Percentiles rank a stretch among this genome's conserved stretches.
These are phyloP conservation scores for Oasisia sp. DNA, from an alignment of 2,888 invertebrate species.

Conservation along the genomic window DNA sequence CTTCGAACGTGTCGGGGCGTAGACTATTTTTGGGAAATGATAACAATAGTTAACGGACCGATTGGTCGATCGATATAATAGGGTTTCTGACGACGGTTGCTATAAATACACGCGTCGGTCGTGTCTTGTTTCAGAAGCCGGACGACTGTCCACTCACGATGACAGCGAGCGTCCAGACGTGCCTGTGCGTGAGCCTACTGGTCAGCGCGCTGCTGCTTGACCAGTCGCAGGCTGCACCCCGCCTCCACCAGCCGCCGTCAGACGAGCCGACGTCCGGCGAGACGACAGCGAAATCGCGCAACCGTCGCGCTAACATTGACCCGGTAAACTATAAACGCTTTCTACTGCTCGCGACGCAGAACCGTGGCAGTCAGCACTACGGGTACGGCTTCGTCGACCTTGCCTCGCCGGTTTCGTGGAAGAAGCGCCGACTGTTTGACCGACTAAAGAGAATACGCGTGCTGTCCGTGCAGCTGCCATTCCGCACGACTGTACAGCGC, in stretches of 20 bases:
- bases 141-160: not conserved
- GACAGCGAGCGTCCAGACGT: not conserved
- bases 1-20: not conserved
- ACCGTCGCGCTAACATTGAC: not conserved
- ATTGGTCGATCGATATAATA: not conserved
- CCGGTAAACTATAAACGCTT: not conserved
- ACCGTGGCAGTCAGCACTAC: not conserved
- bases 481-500: not conserved
- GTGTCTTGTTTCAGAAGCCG: not conserved
- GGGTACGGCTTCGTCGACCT: not conserved
- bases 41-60: not conserved
- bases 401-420: not conserved
- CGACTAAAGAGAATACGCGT: not conserved
- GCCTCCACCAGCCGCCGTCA: not conserved
- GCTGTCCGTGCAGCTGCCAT: not conserved
- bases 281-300: conserved; percentile 17
- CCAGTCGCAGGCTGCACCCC: not conserved
- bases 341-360: not conserved
- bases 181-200: not conserved
- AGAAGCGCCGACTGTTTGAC: not conserved
- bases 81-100: not conserved
- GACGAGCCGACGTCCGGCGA: not conserved
- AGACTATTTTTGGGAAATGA: not conserved
- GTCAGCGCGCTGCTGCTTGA: not conserved
- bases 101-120: not conserved